A percentile compares a stretch with the other conserved stretches of the same genome.
Evolutionary conservation across 2,888 invertebrate species (phyloP).

Genomic region (Phorcus lineatus): DNA sequence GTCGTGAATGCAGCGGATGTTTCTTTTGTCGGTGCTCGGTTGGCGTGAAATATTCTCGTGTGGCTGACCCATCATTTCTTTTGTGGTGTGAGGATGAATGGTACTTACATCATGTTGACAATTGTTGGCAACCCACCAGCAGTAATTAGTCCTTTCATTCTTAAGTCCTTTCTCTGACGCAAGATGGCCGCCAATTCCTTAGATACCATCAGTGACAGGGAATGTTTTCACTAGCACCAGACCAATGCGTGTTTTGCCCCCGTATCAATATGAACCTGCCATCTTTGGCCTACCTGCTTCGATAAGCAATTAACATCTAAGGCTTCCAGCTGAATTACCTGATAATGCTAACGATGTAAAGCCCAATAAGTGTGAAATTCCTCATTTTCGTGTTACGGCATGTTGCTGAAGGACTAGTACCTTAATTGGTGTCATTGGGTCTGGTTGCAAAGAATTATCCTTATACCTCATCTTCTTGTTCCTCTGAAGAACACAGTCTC

Average conservation of each 20-base stretch:
- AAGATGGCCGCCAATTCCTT: background rate
- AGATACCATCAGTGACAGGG: background rate
- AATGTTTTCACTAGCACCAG: background rate
- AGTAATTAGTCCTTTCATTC: background rate
- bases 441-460: too few relatives aligned
- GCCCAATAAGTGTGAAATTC: background rate
- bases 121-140: background rate
- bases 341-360: background rate
- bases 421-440: background rate
- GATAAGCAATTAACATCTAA: background rate
- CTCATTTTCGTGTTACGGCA: background rate
- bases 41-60: conserved; percentile 1
- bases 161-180: background rate
- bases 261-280: background rate
- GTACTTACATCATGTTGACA: background rate
- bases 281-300: background rate
- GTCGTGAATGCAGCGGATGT: background rate
- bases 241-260: background rate
- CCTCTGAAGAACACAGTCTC: too few relatives aligned
- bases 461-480: too few relatives aligned
- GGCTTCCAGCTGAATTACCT: conserved; percentile 4
- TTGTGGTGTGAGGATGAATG: background rate
- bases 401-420: background rate
- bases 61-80: background rate
- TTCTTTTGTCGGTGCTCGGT: background rate